A percentile compares a stretch with the other conserved stretches of the same genome.
phyloP scores from a whole-genome alignment of 2,113 vertebrate species.

The Mustela lutreola region DNA sequence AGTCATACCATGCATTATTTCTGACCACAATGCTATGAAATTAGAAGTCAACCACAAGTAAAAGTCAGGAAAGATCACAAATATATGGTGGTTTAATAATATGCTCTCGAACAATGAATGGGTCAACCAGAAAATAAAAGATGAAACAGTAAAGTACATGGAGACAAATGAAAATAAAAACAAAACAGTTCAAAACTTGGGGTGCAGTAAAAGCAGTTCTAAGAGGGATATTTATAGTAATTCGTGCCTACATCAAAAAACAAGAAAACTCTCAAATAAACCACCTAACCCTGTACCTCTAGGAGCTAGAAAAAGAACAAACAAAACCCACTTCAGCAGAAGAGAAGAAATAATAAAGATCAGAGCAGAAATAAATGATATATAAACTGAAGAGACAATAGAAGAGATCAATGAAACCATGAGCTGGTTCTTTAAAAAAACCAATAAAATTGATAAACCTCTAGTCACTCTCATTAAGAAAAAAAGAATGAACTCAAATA shows the following conservation, averaged over 20 bases:
- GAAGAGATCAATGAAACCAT: not conserved
- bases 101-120: not conserved
- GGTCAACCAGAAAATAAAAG: not conserved
- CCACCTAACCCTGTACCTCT: not conserved
- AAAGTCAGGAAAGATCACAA: not conserved
- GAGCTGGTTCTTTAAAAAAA: not conserved
- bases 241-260: not conserved
- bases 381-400: not conserved
- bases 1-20: not conserved
- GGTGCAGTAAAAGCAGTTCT: not conserved
- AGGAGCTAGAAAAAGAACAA: not conserved
- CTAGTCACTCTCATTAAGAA: not conserved
- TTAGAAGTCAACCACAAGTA: not conserved
- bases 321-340: not conserved
- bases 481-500: not conserved
- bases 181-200: not conserved
- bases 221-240: not conserved
- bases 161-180: not conserved
- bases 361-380: not conserved
- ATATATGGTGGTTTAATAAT: not conserved
- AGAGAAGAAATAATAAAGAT: not conserved
- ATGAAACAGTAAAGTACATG: not conserved
- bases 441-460: not conserved
- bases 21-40: not conserved
- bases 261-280: not conserved